phyloP scores from a whole-genome alignment of 1,140 invertebrate genomes.

The Drosophila grimshawi region DNA sequence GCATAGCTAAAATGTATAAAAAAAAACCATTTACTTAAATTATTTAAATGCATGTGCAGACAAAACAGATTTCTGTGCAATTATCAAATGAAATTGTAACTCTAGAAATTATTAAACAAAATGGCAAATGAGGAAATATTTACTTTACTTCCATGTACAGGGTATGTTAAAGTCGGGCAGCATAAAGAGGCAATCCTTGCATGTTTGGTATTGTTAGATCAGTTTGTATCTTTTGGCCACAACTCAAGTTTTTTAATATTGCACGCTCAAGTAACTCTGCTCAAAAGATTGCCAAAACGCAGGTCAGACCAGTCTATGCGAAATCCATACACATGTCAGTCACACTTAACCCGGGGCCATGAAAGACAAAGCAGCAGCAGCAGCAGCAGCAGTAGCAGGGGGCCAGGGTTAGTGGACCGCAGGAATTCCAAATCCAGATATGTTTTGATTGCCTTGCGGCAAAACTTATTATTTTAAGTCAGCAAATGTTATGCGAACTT shows the following conservation, averaged over 20 bases:
- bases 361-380: constrained; percentile 11
- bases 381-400: constrained; percentile 16
- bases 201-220: not conserved
- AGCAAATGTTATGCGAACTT: constrained; percentile 56
- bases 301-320: constrained; percentile 55
- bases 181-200: not conserved
- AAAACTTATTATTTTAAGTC: constrained; percentile 75
- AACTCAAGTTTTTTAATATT: constrained; percentile 53
- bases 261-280: constrained; percentile 71
- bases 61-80: too few relatives aligned
- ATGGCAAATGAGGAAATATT: too few relatives aligned
- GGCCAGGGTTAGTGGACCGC: constrained; percentile 33
- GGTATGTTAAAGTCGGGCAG: not conserved
- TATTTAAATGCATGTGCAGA: too few relatives aligned
- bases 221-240: constrained; percentile 6
- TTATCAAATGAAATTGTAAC: too few relatives aligned
- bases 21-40: not conserved
- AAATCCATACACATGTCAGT: constrained; percentile 79
- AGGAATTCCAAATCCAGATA: constrained; percentile 62
- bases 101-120: too few relatives aligned
- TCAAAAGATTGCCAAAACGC: constrained; percentile 49
- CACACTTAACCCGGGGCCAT: constrained; percentile 72
- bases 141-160: not conserved
- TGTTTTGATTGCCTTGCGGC: constrained; percentile 74
- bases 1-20: not conserved